Evolutionary conservation across 2,888 invertebrate genomes (phyloP).

Genomic region (Caenorhabditis afra): DNA sequence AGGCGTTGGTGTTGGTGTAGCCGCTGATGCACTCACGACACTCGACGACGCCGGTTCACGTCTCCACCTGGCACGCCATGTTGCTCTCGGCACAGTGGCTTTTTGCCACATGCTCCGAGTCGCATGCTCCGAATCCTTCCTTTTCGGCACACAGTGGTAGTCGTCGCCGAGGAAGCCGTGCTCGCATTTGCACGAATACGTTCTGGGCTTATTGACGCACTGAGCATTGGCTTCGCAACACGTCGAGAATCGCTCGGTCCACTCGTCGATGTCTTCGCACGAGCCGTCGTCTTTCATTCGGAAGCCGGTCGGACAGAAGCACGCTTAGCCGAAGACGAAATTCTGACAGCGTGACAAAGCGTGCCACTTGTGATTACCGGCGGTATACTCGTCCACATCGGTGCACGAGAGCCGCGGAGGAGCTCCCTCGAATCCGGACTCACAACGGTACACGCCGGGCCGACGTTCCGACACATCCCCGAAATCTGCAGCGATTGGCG

Average conservation of each 20-base stretch:
- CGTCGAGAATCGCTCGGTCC: slow-evolving; percentile 81
- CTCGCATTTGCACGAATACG: slow-evolving; percentile 90
- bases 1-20: slow-evolving; percentile 53
- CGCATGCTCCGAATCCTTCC: slow-evolving; percentile 73
- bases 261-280: slow-evolving; percentile 76
- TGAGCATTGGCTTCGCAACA: slow-evolving; percentile 91
- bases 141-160: slow-evolving; percentile 69
- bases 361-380: slow-evolving; percentile 82
- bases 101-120: slow-evolving; percentile 61
- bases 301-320: slow-evolving; percentile 77
- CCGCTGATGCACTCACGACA: slow-evolving; percentile 74
- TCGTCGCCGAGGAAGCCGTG: slow-evolving; percentile 91
- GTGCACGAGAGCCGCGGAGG: slow-evolving; percentile 71
- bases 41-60: slow-evolving; percentile 62
- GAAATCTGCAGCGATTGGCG: slow-evolving; percentile 73
- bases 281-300: slow-evolving; percentile 71
- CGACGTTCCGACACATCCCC: slow-evolving; percentile 75
- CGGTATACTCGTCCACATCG: slow-evolving; percentile 86
- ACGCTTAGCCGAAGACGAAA: slow-evolving; percentile 75
- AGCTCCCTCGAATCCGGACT: slow-evolving; percentile 75
- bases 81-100: slow-evolving; percentile 70
- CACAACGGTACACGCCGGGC: slow-evolving; percentile 75
- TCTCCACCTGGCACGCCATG: slow-evolving; percentile 72
- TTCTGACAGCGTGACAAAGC: slow-evolving; percentile 73
- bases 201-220: slow-evolving; percentile 92